Base-by-base conservation (phyloP, 2,797 vertebrate genomes). In the Labeo calbasu region DNA sequence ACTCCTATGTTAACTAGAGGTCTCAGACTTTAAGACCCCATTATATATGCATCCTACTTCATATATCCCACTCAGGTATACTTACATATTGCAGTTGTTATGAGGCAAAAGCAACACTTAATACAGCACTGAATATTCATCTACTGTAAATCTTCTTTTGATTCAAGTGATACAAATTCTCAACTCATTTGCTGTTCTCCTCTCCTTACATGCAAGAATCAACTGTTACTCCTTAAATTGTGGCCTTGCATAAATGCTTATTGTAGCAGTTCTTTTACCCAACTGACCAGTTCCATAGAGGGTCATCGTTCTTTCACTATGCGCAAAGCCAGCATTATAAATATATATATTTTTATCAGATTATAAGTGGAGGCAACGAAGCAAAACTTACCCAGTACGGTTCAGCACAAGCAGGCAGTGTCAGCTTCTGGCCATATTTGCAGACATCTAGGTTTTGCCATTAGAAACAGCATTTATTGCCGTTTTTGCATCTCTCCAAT, bases 181-280 rank as follows among this genome's bases (percentile, higher is more conserved):
- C 15, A 71, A n/a, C 65, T 25, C 15, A 57, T 25, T 69, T 72
- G 40, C 11, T 50, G 23, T 32, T 71, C 23, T 81, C 12, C 28
- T 70, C 32, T 23, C 14, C 68, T 4, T 17, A 73, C 46, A 36
- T 32, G 17, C 40, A 70, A 21, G 17, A 81, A 71, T 50, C 3
- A 80, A 55, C 28, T 19, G 28, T 81, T 71, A 32, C 23, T 72
- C 57, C 32, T n/a, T 71, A 53, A 50, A 55, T 2, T 10, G 28
- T 48, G 1, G 55, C 72, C 28, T 71, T 78, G 13, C 23, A 51
- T 69, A 69, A 83, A 61, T 23, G 65, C 76, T 85, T 55, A 63
- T 46, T n/a, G 36, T 50, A 76, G 84, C 80, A 83, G 83, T 65
- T 72, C 32, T 65, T 72, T 82, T 40, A 73, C 57, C 43, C 69